Evolutionary conservation across 2,797 vertebrate genomes (phyloP).

Genomic region (Myiotriccus ornatus): DNA sequence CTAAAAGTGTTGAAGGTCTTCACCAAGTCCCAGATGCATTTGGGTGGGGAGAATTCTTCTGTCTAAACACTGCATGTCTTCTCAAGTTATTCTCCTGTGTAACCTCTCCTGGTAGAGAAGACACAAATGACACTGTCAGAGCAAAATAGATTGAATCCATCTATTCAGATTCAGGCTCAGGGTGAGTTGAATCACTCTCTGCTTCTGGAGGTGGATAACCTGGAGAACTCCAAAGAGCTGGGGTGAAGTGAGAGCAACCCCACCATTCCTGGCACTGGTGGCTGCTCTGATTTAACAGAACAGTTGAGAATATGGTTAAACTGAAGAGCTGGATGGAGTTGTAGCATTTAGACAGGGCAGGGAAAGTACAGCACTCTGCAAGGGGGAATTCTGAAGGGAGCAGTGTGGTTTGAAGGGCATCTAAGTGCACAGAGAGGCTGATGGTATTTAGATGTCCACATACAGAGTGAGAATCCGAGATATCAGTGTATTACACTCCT

Average conservation of each 20-base stretch:
- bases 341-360: background rate
- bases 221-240: background rate
- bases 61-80: background rate
- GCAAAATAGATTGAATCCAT: background rate
- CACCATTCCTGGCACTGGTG: background rate
- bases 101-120: background rate
- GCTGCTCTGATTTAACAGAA: background rate
- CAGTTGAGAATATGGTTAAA: background rate
- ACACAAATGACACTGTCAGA: background rate
- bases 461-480: accelerated
- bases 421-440: background rate
- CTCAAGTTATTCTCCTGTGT: background rate
- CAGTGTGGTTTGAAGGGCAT: background rate
- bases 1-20: background rate
- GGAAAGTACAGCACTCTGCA: accelerated
- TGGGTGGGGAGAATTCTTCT: background rate
- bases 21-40: background rate
- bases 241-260: background rate
- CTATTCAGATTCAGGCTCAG: background rate
- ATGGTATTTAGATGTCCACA: background rate
- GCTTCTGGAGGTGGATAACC: background rate
- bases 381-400: background rate
- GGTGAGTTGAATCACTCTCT: background rate
- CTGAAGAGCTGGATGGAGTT: background rate
- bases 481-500: background rate